Percentiles rank a stretch among this genome's conserved stretches.
Evolutionary conservation across 2,113 vertebrate species (phyloP).

Genomic region (Lophochroa leadbeateri): DNA sequence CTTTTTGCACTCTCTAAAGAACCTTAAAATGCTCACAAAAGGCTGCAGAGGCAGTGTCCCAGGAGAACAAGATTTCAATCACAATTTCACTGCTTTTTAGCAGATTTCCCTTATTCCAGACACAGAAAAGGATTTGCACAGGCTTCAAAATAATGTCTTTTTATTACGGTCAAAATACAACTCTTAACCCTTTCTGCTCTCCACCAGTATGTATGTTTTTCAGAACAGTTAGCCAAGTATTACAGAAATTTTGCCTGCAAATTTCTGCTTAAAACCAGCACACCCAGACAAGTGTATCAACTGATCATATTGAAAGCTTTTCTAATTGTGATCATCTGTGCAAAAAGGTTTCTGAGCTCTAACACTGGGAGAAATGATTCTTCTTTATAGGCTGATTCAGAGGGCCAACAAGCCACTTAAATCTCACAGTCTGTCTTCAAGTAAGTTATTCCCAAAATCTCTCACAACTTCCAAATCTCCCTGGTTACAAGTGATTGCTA

Average conservation of each 20-base stretch:
- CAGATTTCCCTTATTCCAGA: neutral
- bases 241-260: neutral
- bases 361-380: neutral
- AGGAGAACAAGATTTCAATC: neutral
- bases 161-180: neutral
- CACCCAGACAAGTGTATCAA: neutral
- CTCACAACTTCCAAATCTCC: neutral
- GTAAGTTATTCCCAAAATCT: neutral
- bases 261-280: neutral
- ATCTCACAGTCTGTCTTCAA: neutral
- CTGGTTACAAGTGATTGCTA: neutral
- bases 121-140: neutral
- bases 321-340: neutral
- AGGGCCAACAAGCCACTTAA: neutral
- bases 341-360: neutral
- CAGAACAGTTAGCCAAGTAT: neutral
- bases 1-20: neutral
- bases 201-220: neutral
- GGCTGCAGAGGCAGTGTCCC: neutral
- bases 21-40: conserved; percentile 4
- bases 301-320: neutral
- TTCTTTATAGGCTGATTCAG: neutral
- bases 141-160: neutral
- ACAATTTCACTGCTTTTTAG: neutral
- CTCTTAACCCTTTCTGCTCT: neutral